Base-by-base conservation (phyloP, 2,797 vertebrate genomes). In the Oreonectes daqikongensis region DNA sequence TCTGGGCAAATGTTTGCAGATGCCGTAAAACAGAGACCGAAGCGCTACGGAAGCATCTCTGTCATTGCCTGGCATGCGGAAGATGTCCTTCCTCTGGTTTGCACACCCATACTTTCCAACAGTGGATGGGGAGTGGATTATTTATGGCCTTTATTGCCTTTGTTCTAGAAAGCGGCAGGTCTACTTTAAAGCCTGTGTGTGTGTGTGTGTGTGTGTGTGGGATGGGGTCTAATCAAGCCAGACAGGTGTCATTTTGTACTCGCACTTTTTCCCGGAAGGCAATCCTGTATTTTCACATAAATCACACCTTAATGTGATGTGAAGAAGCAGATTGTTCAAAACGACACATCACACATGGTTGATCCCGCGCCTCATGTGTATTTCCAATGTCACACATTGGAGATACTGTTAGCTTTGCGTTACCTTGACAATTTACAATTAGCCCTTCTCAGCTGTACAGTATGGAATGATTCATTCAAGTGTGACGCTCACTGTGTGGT, bases 1-100 rank as follows among this genome's bases (percentile, higher is more conserved):
- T 50, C 69, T 61, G 66, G 71, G 72, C 59, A 50, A 73, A 65
- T 78, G 50, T 28, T 64, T 69, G 60, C 65, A 79, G 79, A 83
- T 81, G 82, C 76, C 61, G 24, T 66, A 60, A 63, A 72, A 63
- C 69, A 44, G 38, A 69, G 77, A 79, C 32, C 22, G 12, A 46
- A 69, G 42, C 28, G 11, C 63, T 60, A 44, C 24, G 63, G 40
- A 30, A n/a, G 44, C 30, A 20, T 38, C 26, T 60, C 6, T 0
- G 5, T 26, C 10, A 78, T 48, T 11, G 42, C 5, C 38, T 22
- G 0, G n/a, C 22, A 42, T 32, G 17, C 46, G 5, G 24, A 72
- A 79, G 20, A 70, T 74, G 71, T 24, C 60, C 38, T 48, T 38
- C 30, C 67, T 48, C n/a, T 6, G 26, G 9, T 8, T n/a, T 70